phyloP scores from a whole-genome alignment of 1,140 invertebrate species.

The Lordiphosa stackelbergi region DNA sequence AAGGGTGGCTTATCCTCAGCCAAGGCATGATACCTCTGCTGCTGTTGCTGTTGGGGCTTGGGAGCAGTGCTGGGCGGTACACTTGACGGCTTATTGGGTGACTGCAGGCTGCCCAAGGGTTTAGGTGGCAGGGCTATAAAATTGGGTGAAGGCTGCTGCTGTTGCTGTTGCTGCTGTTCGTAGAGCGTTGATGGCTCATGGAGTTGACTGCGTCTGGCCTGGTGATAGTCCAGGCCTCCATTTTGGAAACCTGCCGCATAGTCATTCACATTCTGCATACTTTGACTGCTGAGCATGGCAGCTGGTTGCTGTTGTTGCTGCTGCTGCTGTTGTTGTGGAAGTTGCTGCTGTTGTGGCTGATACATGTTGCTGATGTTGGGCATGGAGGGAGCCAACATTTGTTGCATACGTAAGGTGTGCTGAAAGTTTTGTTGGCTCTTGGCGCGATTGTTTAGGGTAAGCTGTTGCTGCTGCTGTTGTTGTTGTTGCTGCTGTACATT shows the following conservation, averaged over 20 bases:
- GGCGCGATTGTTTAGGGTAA: slow-evolving; percentile 66
- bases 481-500: slow-evolving; percentile 47
- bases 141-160: slow-evolving; percentile 59
- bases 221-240: slow-evolving; percentile 56
- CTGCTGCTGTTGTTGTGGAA: slow-evolving; percentile 30
- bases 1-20: slow-evolving; percentile 82
- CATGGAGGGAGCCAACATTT: slow-evolving; percentile 77
- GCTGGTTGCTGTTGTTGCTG: slow-evolving; percentile 32
- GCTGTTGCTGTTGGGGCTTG: slow-evolving; percentile 75
- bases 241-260: slow-evolving; percentile 54
- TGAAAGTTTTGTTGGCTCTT: slow-evolving; percentile 69
- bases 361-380: slow-evolving; percentile 76
- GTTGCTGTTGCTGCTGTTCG: slow-evolving; percentile 64
- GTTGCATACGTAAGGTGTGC: slow-evolving; percentile 72
- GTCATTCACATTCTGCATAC: slow-evolving; percentile 78
- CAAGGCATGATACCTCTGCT: slow-evolving; percentile 51
- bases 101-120: slow-evolving; percentile 58
- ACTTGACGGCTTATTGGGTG: slow-evolving; percentile 56
- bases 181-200: slow-evolving; percentile 59
- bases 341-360: slow-evolving; percentile 57
- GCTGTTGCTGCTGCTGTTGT: slow-evolving; percentile 41
- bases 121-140: slow-evolving; percentile 70
- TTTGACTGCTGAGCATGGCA: slow-evolving; percentile 67
- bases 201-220: slow-evolving; percentile 60
- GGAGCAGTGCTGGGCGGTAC: slow-evolving; percentile 69